Evolutionary conservation across 1,140 invertebrate genomes (phyloP).

Genomic region (Whitmania pigra): DNA sequence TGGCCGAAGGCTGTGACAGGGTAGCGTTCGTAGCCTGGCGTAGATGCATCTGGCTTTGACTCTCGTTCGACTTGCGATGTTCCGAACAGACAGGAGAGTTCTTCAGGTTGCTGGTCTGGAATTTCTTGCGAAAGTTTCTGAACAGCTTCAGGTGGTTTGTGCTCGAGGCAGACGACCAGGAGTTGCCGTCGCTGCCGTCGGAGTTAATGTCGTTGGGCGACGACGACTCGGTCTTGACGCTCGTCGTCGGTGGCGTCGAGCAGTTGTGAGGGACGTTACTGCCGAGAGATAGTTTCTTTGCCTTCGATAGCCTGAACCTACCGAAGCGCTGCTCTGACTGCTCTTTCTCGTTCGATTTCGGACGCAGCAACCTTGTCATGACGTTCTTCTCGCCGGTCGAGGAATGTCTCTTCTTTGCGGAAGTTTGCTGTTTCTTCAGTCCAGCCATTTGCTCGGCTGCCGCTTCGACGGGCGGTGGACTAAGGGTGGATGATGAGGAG

Average conservation of each 20-base stretch:
- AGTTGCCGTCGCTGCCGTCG: neutral
- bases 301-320: too few relatives aligned
- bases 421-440: neutral
- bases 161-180: neutral
- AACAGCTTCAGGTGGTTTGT: neutral
- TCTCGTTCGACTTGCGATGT: neutral
- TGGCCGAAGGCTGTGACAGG: neutral
- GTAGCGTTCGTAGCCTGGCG: neutral
- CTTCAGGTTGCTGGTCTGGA: neutral
- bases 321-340: too few relatives aligned
- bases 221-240: too few relatives aligned
- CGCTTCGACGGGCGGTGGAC: neutral
- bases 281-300: too few relatives aligned
- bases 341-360: too few relatives aligned
- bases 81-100: too few relatives aligned
- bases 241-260: too few relatives aligned
- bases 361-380: too few relatives aligned
- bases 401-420: neutral
- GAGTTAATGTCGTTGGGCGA: neutral
- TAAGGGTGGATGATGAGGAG: neutral
- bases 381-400: neutral
- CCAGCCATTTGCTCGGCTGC: neutral
- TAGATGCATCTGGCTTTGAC: neutral
- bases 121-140: constrained; percentile 6
- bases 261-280: too few relatives aligned